Percentiles rank a stretch among this genome's conserved stretches.
Conservation (phyloP, 2,888 invertebrate species). For the Entomobrya proxima region DNA sequence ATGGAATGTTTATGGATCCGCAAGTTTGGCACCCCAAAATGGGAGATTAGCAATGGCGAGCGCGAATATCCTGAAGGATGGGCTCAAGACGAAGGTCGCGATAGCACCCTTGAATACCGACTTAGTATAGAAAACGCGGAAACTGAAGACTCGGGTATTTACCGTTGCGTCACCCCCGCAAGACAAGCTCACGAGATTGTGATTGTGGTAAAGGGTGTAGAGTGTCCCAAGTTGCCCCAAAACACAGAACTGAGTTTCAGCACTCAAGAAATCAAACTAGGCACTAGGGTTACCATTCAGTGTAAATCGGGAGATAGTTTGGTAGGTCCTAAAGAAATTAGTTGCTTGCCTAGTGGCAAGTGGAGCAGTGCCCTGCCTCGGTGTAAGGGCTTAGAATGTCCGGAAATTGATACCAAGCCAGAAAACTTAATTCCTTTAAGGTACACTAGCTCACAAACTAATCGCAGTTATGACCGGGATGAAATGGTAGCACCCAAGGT, state of each 20-base stretch:
- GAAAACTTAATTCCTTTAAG: slow-evolving; percentile 66
- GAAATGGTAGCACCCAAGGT: slow-evolving; percentile 77
- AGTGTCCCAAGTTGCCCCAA: slow-evolving; percentile 86
- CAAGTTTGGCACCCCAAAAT: slow-evolving; percentile 85
- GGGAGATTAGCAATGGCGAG: slow-evolving; percentile 59
- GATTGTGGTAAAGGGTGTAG: slow-evolving; percentile 89
- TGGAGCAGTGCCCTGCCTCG: slow-evolving; percentile 90
- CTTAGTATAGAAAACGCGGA: slow-evolving; percentile 88
- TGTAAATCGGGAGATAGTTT: slow-evolving; percentile 89
- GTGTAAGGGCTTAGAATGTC: slow-evolving; percentile 83
- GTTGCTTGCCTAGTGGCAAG: slow-evolving; percentile 89
- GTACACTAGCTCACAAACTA: slow-evolving; percentile 81
- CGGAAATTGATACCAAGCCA: slow-evolving; percentile 70
- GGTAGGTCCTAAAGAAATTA: slow-evolving; percentile 85
- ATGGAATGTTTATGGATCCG: slow-evolving; percentile 92
- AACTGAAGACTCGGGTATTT: slow-evolving; percentile 89
- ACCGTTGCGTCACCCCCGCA: slow-evolving; percentile 90
- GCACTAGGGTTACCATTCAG: slow-evolving; percentile 81
- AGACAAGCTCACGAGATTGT: slow-evolving; percentile 88
- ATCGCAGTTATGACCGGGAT: slow-evolving; percentile 56
- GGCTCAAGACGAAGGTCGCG: slow-evolving; percentile 87
- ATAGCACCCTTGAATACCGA: slow-evolving; percentile 87
- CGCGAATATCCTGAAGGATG: slow-evolving; percentile 87
- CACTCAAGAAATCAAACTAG: slow-evolving; percentile 85
- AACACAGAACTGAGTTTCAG: slow-evolving; percentile 86